A percentile compares a stretch with the other conserved stretches of the same genome.
Conservation (phyloP, 2,888 invertebrate genomes). For the Rhyacophila evoluta region DNA sequence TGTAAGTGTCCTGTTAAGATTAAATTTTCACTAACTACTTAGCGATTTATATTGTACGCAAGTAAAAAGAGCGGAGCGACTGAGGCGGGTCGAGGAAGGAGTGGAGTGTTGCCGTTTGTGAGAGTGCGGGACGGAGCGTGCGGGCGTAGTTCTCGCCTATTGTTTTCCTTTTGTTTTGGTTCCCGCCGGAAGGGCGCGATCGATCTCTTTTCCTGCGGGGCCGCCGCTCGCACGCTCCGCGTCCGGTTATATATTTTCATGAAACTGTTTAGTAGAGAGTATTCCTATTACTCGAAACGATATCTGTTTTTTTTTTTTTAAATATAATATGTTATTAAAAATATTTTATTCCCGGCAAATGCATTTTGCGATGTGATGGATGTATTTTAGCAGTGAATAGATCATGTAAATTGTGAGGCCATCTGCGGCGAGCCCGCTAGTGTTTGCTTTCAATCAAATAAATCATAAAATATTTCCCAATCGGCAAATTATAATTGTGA, state of each 20-base stretch:
- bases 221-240: neutral
- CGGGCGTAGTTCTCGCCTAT: neutral
- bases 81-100: neutral
- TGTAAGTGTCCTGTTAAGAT: constrained; percentile 72
- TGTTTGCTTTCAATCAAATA: constrained; percentile 32
- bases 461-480: constrained; percentile 45
- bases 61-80: constrained; percentile 7
- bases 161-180: constrained; percentile 13
- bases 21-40: constrained; percentile 63
- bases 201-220: neutral
- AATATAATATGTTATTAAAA: constrained; percentile 76
- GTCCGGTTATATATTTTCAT: constrained; percentile 52
- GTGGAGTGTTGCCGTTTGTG: constrained; percentile 60
- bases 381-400: constrained; percentile 68
- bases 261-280: constrained; percentile 50
- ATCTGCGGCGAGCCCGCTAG: constrained; percentile 40
- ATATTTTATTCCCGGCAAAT: constrained; percentile 85
- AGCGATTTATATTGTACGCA: constrained; percentile 44
- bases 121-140: neutral
- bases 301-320: constrained; percentile 72
- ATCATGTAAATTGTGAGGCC: constrained; percentile 37
- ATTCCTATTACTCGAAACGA: constrained; percentile 57
- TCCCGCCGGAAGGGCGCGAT: neutral
- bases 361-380: constrained; percentile 79
- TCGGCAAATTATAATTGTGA: constrained; percentile 42